phyloP scores from a whole-genome alignment of 2,888 invertebrate species.

The Hypomecis atomaria region DNA sequence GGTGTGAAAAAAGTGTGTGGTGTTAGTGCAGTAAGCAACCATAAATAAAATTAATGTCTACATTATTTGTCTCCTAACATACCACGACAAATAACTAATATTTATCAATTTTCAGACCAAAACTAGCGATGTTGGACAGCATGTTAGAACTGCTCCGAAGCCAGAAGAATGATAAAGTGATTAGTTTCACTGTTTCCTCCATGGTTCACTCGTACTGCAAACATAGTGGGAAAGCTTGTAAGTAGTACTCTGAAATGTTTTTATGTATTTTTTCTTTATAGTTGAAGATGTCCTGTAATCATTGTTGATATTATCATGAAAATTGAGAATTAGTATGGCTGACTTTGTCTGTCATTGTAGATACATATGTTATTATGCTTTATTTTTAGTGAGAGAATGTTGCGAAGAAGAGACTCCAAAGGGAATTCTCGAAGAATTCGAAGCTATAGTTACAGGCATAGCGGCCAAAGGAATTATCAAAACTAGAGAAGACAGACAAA shows the following conservation, averaged over 20 bases:
- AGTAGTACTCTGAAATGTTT: constrained; percentile 45
- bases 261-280: background rate
- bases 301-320: too few species aligned
- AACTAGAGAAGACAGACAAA: constrained; percentile 63
- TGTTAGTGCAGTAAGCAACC: too few species aligned
- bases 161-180: constrained; percentile 71
- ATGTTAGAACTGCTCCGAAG: constrained; percentile 71
- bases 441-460: constrained; percentile 63
- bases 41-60: too few species aligned
- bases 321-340: too few species aligned
- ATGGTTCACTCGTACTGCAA: constrained; percentile 82
- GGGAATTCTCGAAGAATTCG: constrained; percentile 68
- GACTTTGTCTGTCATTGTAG: background rate
- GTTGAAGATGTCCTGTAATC: too few species aligned
- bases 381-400: constrained; percentile 69
- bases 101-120: constrained; percentile 65
- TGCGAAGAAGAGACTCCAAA: constrained; percentile 72
- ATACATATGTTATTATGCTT: background rate
- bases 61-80: too few species aligned
- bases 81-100: too few species aligned
- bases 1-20: too few species aligned
- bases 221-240: constrained; percentile 72
- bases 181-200: constrained; percentile 79
- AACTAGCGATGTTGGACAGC: constrained; percentile 72
- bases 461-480: constrained; percentile 60